phyloP scores from a whole-genome alignment of 2,113 vertebrate species.

The Ammospiza nelsoni region DNA sequence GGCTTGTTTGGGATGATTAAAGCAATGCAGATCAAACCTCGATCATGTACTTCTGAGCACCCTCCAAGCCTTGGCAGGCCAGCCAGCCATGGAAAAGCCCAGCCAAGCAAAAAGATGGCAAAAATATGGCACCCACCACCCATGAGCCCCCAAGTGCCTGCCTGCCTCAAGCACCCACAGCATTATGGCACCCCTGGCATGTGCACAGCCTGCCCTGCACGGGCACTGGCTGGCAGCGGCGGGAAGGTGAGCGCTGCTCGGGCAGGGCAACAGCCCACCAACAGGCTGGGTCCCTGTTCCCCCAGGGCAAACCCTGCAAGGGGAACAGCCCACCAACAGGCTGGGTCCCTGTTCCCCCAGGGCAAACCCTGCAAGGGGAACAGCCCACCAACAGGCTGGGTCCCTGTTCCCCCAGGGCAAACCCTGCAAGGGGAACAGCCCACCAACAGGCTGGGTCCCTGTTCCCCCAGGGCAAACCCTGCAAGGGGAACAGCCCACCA shows the following conservation, averaged over 20 bases:
- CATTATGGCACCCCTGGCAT: background rate
- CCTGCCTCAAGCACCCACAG: background rate
- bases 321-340: background rate
- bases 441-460: background rate
- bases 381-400: background rate
- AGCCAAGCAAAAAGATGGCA: background rate
- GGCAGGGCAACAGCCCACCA: background rate
- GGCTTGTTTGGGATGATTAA: constrained; percentile 18
- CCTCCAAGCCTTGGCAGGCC: background rate
- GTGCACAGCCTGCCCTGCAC: background rate
- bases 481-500: background rate
- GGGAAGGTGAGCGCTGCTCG: fast-evolving
- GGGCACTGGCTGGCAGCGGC: fast-evolving
- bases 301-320: background rate
- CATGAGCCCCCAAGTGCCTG: background rate
- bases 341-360: background rate
- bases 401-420: background rate
- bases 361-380: background rate
- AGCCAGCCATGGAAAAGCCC: background rate
- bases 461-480: background rate
- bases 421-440: background rate
- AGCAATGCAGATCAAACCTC: background rate
- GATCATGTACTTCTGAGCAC: background rate
- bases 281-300: too few relatives aligned
- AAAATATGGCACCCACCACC: fast-evolving